Evolutionary conservation across 1,140 invertebrate genomes (phyloP), one percentile per base, ranked within the genome.

Genomic region (Euglossa dilemma): DNA sequence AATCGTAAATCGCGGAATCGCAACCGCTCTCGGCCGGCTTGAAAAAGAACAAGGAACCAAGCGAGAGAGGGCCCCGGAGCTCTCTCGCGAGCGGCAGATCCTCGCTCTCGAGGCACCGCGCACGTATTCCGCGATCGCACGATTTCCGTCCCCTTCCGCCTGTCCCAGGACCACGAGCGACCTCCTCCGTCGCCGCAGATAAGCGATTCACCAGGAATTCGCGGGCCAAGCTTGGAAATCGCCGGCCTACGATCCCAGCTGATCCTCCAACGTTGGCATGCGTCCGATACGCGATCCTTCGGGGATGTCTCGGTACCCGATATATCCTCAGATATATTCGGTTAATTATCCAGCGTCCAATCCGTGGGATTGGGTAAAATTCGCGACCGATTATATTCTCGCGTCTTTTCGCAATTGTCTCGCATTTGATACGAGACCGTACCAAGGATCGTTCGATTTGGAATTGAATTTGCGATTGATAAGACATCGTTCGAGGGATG

Each of bases 1-100:
- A 90, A 90, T 90, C 88, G 90, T 91, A 91, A 91, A 91, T 91
- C 90, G 85, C 86, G 85, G 85, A 89, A 89, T 89, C 87, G 87
- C 87, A 88, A 82, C 81, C 87, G 87, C 87, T 84, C 87, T 84
- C 66, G 69, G 57, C 28, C 18, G 52, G 70, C 16, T 20, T 74
- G 63, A 84, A 36, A 52, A 88, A 84, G 70, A 82, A 78, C 73
- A 72, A 82, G 54, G 67, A 66, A 66, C 75, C 61, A 70, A 64
- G 76, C 56, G 78, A 59, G 54, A 59, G 54, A 20, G 67, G n/a
- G 25, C 36, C n/a, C 11, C 36, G 74, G n/a, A 50, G 64, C n/a
- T 28, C 69, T 28, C 69, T 59, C 11, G 56, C 12, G n/a, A 79
- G 59, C 23, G 52, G 63, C 20, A 86, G 67, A 77, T 82, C 57